Percentiles rank a stretch among this genome's conserved stretches.
phyloP scores from a whole-genome alignment of 2,113 vertebrate genomes.

The Halichoeres trimaculatus region DNA sequence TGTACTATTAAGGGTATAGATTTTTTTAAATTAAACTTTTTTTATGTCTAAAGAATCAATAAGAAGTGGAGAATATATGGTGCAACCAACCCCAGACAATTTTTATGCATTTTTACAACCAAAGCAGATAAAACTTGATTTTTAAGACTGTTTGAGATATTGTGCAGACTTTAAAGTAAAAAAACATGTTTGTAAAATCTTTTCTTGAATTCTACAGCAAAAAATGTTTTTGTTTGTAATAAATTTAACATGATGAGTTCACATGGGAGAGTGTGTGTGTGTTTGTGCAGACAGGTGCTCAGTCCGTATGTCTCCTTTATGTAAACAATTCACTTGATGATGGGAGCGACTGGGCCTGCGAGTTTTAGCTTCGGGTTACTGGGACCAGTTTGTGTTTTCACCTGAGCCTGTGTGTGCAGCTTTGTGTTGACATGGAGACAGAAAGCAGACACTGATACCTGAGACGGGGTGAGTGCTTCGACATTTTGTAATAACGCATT shows the following conservation, averaged over 20 bases:
- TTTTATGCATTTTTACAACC: slow-evolving; percentile 45
- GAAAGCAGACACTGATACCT: slow-evolving; percentile 52
- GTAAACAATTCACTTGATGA: background rate
- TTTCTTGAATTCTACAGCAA: slow-evolving; percentile 11
- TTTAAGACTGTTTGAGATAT: slow-evolving; percentile 25
- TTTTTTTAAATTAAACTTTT: slow-evolving; percentile 18
- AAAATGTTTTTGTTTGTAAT: slow-evolving; percentile 46
- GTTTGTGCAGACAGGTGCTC: background rate
- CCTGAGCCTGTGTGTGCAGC: background rate
- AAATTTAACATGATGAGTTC: slow-evolving; percentile 34
- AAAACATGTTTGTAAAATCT: slow-evolving; percentile 25
- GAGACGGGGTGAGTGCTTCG: background rate
- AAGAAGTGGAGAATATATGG: background rate
- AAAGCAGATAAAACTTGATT: slow-evolving; percentile 27
- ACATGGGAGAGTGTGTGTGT: background rate
- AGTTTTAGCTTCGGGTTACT: slow-evolving; percentile 8
- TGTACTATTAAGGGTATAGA: slow-evolving; percentile 6
- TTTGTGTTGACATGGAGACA: slow-evolving; percentile 49
- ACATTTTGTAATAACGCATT: background rate
- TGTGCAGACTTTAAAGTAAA: background rate
- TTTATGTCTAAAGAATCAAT: slow-evolving; percentile 36
- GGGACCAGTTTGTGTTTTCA: slow-evolving; percentile 11
- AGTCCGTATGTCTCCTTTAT: background rate
- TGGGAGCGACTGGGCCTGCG: background rate
- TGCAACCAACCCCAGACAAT: slow-evolving; percentile 1